These are phyloP conservation scores for Brachionus rotundiformis DNA, from an alignment of 1,140 invertebrate species.

Conservation along the genomic window DNA sequence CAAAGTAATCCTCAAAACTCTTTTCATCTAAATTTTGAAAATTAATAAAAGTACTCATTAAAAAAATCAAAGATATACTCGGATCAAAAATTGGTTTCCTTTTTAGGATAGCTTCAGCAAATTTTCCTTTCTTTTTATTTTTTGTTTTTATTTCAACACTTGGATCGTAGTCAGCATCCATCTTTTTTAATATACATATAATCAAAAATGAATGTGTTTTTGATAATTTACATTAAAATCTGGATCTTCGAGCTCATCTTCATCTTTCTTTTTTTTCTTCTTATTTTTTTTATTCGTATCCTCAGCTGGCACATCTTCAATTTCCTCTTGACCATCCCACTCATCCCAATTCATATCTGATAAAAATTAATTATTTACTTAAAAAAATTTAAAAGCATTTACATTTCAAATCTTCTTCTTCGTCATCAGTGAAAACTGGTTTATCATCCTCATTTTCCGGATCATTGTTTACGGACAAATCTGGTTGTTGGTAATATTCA, in stretches of 20 bases:
- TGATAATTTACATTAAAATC: slow-evolving; percentile 73
- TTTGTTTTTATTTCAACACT: slow-evolving; percentile 53
- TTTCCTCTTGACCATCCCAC: slow-evolving; percentile 73
- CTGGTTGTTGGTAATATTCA: slow-evolving; percentile 48
- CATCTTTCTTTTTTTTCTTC: slow-evolving; percentile 54
- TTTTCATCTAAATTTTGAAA: slow-evolving; percentile 68
- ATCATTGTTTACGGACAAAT: slow-evolving; percentile 54
- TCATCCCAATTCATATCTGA: slow-evolving; percentile 67
- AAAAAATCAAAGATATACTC: slow-evolving; percentile 57
- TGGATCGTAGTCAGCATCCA: slow-evolving; percentile 83
- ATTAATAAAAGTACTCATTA: neutral
- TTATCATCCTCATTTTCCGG: slow-evolving; percentile 70
- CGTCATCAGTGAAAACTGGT: slow-evolving; percentile 78
- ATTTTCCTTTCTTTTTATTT: slow-evolving; percentile 67
- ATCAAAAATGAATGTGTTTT: too few relatives aligned
- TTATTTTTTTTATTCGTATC: slow-evolving; percentile 55
- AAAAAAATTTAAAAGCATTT: too few relatives aligned
- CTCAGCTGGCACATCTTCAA: slow-evolving; percentile 60
- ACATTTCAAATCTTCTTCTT: slow-evolving; percentile 67
- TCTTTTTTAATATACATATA: too few relatives aligned
- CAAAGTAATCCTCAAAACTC: slow-evolving; percentile 82
- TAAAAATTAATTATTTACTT: slow-evolving; percentile 51
- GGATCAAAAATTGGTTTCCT: slow-evolving; percentile 82
- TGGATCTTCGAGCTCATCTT: slow-evolving; percentile 70
- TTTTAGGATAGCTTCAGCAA: slow-evolving; percentile 72